Evolutionary conservation across 2,113 vertebrate genomes (phyloP).

Genomic region (Trinectes maculatus): DNA sequence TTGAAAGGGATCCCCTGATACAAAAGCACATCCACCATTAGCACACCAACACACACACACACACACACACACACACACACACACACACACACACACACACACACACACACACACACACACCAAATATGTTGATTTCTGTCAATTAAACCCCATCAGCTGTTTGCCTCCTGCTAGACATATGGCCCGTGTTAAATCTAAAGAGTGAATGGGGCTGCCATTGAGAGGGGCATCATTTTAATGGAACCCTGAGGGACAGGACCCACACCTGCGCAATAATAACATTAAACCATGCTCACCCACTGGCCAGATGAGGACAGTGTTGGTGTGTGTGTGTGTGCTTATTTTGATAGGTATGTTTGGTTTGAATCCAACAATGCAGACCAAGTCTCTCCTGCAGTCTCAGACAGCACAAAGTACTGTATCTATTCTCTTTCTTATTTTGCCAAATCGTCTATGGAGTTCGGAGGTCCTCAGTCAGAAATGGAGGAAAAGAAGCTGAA

Average conservation of each 20-base stretch:
- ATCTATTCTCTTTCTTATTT: conserved; percentile 18
- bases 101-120: conserved; percentile 38
- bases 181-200: conserved; percentile 83
- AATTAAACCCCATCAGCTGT: conserved; percentile 87
- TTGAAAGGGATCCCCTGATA: conserved; percentile 57
- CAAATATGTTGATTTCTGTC: conserved; percentile 86
- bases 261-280: conserved; percentile 83
- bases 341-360: not conserved
- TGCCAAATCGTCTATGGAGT: conserved; percentile 47
- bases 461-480: conserved; percentile 49
- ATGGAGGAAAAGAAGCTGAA: conserved; percentile 42
- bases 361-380: conserved; percentile 24
- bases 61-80: conserved; percentile 37
- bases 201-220: conserved; percentile 76
- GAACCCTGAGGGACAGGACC: conserved; percentile 82
- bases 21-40: conserved; percentile 37
- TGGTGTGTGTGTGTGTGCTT: conserved; percentile 21
- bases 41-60: conserved; percentile 24
- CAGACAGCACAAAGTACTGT: conserved; percentile 8
- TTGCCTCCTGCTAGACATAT: conserved; percentile 86
- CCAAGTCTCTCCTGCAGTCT: conserved; percentile 58
- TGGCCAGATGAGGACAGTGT: conserved; percentile 73
- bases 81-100: conserved; percentile 23
- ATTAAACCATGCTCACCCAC: conserved; percentile 67
- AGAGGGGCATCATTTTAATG: conserved; percentile 82